A percentile compares a stretch with the other conserved stretches of the same genome.
These are phyloP conservation scores for Leuctra nigra DNA, from an alignment of 2,888 invertebrate species.

Conservation along the genomic window DNA sequence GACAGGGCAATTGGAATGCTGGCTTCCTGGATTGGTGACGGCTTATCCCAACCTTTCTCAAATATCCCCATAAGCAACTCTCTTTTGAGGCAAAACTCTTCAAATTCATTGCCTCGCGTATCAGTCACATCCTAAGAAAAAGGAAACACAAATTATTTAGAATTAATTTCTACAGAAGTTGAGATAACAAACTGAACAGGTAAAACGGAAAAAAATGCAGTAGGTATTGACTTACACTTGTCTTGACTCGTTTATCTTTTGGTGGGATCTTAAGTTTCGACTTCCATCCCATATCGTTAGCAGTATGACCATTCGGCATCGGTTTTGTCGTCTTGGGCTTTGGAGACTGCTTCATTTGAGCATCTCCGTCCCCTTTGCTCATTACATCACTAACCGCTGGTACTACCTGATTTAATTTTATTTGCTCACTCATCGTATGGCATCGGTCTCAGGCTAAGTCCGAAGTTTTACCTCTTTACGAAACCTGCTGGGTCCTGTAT, in stretches of 20 bases:
- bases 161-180: not conserved
- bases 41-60: constrained; percentile 99
- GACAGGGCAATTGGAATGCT: constrained; percentile 97
- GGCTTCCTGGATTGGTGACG: constrained; percentile 98
- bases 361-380: constrained; percentile 53
- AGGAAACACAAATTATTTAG: constrained; percentile 2
- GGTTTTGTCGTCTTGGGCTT: not conserved
- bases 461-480: too few species aligned
- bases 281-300: constrained; percentile 88
- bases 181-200: not conserved
- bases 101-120: constrained; percentile 98
- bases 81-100: constrained; percentile 96
- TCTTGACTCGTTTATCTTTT: constrained; percentile 92
- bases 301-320: constrained; percentile 3
- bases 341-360: constrained; percentile 36
- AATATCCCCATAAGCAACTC: constrained; percentile 99
- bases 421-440: constrained; percentile 69
- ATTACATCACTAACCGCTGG: constrained; percentile 39
- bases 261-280: constrained; percentile 92
- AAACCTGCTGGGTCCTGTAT: too few species aligned
- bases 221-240: constrained; percentile 84
- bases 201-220: too few species aligned
- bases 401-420: constrained; percentile 54
- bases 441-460: too few species aligned
- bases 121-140: constrained; percentile 88